phyloP scores from a whole-genome alignment of 2,797 vertebrate genomes.

The Benthosema pterotum region DNA sequence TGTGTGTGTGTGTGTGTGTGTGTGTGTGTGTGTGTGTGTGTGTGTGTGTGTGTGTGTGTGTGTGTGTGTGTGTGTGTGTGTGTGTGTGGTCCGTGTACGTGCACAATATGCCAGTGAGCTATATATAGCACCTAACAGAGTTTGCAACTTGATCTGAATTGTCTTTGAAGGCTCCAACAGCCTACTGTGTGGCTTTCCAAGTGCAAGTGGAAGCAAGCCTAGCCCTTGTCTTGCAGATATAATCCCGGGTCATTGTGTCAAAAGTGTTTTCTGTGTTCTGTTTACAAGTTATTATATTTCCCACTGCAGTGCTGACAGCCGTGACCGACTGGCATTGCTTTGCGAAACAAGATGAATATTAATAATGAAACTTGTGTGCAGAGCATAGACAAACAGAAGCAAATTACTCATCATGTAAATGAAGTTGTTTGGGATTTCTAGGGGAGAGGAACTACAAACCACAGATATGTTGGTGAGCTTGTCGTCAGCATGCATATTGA shows the following conservation, averaged over 20 bases:
- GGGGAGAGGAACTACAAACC: neutral
- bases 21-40: neutral
- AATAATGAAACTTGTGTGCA: conserved; percentile 10
- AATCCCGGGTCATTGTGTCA: neutral
- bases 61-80: conserved; percentile 10
- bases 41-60: neutral
- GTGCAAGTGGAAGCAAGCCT: conserved; percentile 27
- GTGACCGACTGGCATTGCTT: too few relatives aligned
- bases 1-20: conserved; percentile 12
- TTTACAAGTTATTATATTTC: too few relatives aligned
- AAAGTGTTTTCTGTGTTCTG: neutral
- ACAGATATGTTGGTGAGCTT: neutral
- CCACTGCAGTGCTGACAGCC: too few relatives aligned
- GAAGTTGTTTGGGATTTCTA: too few relatives aligned
- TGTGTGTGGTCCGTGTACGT: conserved; percentile 23
- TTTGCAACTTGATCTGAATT: conserved; percentile 85
- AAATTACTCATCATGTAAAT: neutral
- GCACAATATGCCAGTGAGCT: conserved; percentile 74
- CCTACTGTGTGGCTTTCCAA: conserved; percentile 46
- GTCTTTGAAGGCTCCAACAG: conserved; percentile 71
- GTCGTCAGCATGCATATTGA: too few relatives aligned
- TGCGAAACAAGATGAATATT: neutral
- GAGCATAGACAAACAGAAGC: neutral
- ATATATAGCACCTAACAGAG: conserved; percentile 83
- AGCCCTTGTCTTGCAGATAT: conserved; percentile 14